These are phyloP conservation scores for Styela plicata DNA, from an alignment of 23 tunicate genomes.

Conservation along the genomic window DNA sequence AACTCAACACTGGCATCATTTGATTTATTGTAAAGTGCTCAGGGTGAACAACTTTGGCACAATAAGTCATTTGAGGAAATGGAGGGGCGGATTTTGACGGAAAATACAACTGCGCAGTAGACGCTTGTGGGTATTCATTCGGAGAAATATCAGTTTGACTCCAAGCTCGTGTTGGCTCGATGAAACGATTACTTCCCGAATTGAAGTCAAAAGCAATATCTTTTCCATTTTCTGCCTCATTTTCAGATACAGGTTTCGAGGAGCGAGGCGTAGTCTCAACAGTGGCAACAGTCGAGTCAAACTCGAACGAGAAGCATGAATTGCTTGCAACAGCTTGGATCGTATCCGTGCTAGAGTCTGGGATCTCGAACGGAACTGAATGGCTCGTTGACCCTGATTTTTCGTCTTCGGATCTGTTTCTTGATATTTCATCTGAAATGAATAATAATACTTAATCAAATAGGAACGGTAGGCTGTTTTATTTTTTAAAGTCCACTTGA, in stretches of 20 bases:
- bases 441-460: too few species aligned
- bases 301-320: slow-evolving; percentile 28
- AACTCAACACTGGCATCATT: background rate
- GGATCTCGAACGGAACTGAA: background rate
- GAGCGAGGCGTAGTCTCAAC: background rate
- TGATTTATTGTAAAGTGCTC: background rate
- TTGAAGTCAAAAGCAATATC: background rate
- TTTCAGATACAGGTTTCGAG: slow-evolving; percentile 1
- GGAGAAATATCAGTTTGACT: slow-evolving; percentile 9
- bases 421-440: background rate
- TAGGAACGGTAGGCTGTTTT: too few species aligned
- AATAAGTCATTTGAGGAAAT: background rate
- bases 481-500: too few species aligned
- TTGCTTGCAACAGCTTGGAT: background rate
- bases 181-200: background rate
- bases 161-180: background rate
- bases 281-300: slow-evolving; percentile 12
- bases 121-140: background rate
- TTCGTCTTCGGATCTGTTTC: slow-evolving; percentile 5
- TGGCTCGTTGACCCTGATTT: slow-evolving; percentile 20
- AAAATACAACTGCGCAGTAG: background rate
- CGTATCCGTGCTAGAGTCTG: background rate
- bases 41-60: background rate
- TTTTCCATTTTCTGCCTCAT: background rate
- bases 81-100: background rate